These are phyloP conservation scores for Tylochromis polylepis DNA, from an alignment of 2,113 vertebrate species.

Conservation along the genomic window DNA sequence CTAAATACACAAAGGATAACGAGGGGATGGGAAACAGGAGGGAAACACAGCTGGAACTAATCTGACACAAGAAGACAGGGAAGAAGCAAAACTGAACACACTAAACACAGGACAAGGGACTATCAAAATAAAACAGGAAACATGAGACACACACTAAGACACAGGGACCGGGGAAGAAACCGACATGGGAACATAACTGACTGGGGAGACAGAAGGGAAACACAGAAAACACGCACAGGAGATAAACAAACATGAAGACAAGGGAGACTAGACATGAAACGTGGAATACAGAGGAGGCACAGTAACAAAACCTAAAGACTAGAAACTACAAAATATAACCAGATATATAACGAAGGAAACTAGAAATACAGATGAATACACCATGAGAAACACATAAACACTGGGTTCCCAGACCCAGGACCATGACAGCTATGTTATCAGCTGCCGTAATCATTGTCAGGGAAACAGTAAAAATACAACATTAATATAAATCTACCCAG, in stretches of 20 bases:
- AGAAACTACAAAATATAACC: background rate
- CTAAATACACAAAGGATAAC: background rate
- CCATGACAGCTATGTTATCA: background rate
- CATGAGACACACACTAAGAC: background rate
- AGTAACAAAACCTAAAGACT: background rate
- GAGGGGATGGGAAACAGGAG: background rate
- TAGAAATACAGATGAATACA: background rate
- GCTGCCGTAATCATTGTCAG: background rate
- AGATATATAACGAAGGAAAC: background rate
- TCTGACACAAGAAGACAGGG: background rate
- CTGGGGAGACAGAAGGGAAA: background rate
- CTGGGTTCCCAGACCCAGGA: background rate
- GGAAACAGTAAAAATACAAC: background rate
- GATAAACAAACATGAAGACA: no score
- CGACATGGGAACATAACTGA: background rate
- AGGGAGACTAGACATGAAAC: no score
- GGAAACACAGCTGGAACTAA: background rate
- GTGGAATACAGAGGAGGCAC: background rate
- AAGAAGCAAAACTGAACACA: background rate
- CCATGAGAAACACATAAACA: background rate
- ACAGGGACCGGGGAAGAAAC: background rate
- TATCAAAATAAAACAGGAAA: background rate
- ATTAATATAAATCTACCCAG: background rate
- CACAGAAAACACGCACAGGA: no score
- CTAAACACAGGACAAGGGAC: background rate